Conservation (phyloP, 2,797 vertebrate genomes). For the Heliangelus exortis region DNA sequence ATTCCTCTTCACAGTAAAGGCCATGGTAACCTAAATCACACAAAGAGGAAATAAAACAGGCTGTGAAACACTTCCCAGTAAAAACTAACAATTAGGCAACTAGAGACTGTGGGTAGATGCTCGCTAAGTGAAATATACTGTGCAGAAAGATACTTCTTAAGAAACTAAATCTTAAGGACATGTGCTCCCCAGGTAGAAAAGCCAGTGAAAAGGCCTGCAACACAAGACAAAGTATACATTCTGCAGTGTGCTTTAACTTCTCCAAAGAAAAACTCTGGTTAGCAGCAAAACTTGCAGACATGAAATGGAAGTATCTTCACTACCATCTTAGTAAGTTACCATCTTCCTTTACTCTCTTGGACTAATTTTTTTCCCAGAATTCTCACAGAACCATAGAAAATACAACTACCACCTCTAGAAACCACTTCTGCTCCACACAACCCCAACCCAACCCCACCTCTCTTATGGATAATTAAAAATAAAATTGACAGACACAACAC, state of each 20-base stretch:
- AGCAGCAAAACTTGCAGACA: neutral
- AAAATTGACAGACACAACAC: neutral
- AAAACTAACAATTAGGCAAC: neutral
- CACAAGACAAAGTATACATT: neutral
- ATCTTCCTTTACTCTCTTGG: neutral
- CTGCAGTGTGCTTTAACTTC: neutral
- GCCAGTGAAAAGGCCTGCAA: neutral
- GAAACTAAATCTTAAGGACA: neutral
- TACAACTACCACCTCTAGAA: neutral
- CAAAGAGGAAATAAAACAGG: neutral
- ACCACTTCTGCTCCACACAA: neutral
- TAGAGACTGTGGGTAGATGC: neutral
- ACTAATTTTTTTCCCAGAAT: neutral
- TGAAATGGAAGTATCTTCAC: neutral
- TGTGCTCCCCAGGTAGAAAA: neutral
- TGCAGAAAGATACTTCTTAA: neutral
- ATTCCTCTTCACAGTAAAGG: conserved; percentile 96
- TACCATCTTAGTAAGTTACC: neutral
- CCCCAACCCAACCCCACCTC: neutral
- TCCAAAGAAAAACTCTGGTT: neutral
- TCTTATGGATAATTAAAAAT: neutral
- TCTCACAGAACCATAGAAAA: neutral
- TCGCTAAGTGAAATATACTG: neutral
- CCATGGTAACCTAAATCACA: conserved; percentile 91
- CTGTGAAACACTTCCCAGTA: neutral